Base-by-base conservation (phyloP, 2,888 invertebrate species). In the Sipunculus nudus region DNA sequence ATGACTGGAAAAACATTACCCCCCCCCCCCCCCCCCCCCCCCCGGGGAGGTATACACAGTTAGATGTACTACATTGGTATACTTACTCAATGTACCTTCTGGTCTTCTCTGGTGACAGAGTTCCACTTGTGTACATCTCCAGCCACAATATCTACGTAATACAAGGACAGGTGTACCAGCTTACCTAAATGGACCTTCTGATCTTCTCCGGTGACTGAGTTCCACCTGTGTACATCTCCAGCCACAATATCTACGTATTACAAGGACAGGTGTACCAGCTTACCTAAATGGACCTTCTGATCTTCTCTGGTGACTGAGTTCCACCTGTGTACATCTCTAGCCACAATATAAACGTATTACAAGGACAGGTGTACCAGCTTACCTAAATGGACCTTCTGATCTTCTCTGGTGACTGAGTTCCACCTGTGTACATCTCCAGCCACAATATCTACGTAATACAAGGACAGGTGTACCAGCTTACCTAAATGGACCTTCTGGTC, bases 211-310 rank as follows among this genome's bases (percentile, higher is more conserved):
- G 78, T 78, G 5, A 39, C 59, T 0, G 76, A 53, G 52, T 75
- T 65, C 74, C 76, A 81, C 38, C 74, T 52, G 41, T 76, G 75
- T 0, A 78, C 68, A 28, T 73, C 72, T 1, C 74, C 69, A 19
- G 55, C 54, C n/a, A 63, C 16, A 25, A 81, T 78, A 61, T 80
- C 80, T 0, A 80, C 78, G 58, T 73, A 78, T 4, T 75, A 54
- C 38, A 81, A 70, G 3, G 68, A 63, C 50, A 76, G 67, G 16
- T n/a, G 74, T 69, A 1, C 43, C 50, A 4, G 71, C 74, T n/a
- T 80, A 80, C 81, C 81, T 81, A 65, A 79, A 77, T 16, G 81
- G 81, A 2, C 80, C 79, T 61, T 81, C 81, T 6, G 79, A 78
- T 1, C 68, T 68, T 0, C 74, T 72, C 16, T 49, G 32, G 21